Conservation (phyloP, 2,113 vertebrate species). For the Agelaius phoeniceus region DNA sequence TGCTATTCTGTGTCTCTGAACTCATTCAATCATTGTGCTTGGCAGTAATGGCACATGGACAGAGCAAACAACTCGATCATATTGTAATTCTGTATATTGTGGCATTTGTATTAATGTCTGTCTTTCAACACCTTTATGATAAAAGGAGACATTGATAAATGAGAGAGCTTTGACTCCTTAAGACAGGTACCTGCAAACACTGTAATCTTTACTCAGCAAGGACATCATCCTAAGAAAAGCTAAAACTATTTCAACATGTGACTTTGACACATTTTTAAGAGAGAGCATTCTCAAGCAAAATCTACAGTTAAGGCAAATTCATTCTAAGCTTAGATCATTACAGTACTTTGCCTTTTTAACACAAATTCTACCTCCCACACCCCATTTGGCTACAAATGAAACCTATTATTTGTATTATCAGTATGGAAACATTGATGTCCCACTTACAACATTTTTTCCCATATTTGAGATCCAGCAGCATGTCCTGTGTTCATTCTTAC, state of each 20-base stretch:
- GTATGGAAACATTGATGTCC: neutral
- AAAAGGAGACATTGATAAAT: neutral
- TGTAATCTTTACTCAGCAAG: neutral
- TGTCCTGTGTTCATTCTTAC: neutral
- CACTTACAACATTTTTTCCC: neutral
- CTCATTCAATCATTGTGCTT: neutral
- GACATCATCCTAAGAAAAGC: neutral
- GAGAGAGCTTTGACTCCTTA: neutral
- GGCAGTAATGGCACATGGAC: neutral
- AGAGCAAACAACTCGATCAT: neutral
- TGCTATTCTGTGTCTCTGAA: neutral
- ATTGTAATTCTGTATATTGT: neutral
- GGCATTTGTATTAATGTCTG: neutral
- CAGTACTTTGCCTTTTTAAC: neutral
- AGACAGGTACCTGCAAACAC: neutral
- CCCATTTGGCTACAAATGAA: neutral
- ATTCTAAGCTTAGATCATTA: neutral
- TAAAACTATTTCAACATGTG: neutral
- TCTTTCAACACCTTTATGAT: neutral
- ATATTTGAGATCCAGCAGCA: neutral
- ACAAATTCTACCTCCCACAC: accelerated
- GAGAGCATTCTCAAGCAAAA: neutral
- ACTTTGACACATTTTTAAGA: neutral
- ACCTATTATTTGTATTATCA: neutral
- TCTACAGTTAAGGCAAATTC: neutral